Evolutionary conservation across 2,113 vertebrate species (phyloP).

Genomic region (Girardinichthys multiradiatus): DNA sequence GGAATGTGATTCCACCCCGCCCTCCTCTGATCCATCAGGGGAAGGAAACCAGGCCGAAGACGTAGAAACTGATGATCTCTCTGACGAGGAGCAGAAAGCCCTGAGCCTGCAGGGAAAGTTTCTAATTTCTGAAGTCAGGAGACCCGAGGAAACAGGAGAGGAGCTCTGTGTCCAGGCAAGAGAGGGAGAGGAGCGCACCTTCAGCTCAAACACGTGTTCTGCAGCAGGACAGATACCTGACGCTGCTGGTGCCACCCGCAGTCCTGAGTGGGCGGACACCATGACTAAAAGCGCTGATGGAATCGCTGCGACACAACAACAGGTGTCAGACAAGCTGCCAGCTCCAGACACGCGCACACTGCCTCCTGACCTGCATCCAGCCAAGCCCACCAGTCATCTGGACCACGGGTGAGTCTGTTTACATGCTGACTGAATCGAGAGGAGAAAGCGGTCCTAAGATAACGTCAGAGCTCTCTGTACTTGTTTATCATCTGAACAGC

Average conservation of each 20-base stretch:
- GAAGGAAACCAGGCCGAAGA: constrained; percentile 36
- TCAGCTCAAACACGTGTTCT: background rate
- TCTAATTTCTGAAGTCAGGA: background rate
- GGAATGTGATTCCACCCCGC: constrained; percentile 70
- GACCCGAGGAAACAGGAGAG: background rate
- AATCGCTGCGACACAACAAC: constrained; percentile 3
- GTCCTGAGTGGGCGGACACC: constrained; percentile 54
- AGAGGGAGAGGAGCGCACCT: constrained; percentile 8
- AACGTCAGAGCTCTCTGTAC: too few relatives aligned
- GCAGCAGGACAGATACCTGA: constrained; percentile 1
- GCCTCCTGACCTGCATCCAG: background rate
- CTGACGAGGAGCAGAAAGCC: background rate
- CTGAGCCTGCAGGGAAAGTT: background rate
- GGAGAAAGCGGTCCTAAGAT: too few relatives aligned
- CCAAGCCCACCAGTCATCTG: background rate
- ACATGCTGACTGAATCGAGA: too few relatives aligned
- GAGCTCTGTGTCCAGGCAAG: background rate
- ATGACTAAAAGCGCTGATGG: constrained; percentile 11
- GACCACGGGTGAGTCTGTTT: constrained; percentile 53
- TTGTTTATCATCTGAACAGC: too few relatives aligned
- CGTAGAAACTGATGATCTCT: constrained; percentile 35
- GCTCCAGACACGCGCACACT: background rate
- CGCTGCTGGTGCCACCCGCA: constrained; percentile 12
- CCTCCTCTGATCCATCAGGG: constrained; percentile 32
- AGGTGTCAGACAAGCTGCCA: constrained; percentile 41